Conservation (phyloP, 2,797 vertebrate genomes). For the Pterois miles region DNA sequence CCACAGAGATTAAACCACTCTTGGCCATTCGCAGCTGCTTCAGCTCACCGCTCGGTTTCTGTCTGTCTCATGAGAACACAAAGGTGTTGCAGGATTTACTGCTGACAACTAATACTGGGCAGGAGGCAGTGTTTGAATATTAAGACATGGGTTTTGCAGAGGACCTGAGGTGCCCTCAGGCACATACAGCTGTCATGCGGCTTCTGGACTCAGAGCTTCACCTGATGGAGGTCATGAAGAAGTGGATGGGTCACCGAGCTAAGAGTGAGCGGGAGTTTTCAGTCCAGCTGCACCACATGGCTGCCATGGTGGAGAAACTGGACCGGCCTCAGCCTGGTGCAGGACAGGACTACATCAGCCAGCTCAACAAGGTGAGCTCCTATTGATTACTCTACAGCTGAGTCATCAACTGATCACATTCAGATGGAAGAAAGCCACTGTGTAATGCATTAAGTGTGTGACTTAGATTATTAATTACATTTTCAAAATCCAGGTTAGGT, state of each 20-base stretch:
- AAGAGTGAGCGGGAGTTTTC: conserved; percentile 95
- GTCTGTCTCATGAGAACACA: background rate
- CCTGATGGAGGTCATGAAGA: conserved; percentile 95
- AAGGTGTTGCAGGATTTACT: background rate
- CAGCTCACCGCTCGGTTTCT: background rate
- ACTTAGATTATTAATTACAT: background rate
- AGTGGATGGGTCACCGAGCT: conserved; percentile 94
- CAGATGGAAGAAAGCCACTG: background rate
- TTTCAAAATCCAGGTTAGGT: background rate
- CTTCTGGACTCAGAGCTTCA: conserved; percentile 94
- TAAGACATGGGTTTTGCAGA: conserved; percentile 90
- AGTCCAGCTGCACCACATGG: conserved; percentile 91
- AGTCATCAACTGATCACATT: background rate
- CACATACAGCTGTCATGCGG: conserved; percentile 87
- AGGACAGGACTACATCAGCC: conserved; percentile 81
- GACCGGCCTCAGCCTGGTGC: conserved; percentile 81
- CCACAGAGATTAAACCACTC: conserved; percentile 7
- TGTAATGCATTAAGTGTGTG: background rate
- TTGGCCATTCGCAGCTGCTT: conserved; percentile 44
- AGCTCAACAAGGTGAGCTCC: conserved; percentile 88
- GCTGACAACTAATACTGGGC: background rate
- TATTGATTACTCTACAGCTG: background rate
- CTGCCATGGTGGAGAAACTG: conserved; percentile 84
- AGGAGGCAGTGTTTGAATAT: background rate
- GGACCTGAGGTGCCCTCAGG: conserved; percentile 89